These are phyloP conservation scores for Acrocephalus arundinaceus DNA, from an alignment of 2,113 vertebrate species.

Conservation along the genomic window DNA sequence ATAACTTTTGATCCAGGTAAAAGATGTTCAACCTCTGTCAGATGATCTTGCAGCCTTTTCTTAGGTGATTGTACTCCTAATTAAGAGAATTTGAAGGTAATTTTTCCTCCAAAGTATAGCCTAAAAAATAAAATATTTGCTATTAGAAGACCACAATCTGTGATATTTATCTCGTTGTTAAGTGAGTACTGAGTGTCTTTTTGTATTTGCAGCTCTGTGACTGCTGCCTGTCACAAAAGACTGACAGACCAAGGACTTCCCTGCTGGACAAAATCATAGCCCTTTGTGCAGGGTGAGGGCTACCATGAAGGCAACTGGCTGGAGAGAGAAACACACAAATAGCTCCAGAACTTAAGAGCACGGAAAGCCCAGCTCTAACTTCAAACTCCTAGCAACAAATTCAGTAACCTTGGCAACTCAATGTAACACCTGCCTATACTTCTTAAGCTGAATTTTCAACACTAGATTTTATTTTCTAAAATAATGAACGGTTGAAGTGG, in stretches of 20 bases:
- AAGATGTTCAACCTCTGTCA: neutral
- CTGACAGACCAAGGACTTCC: neutral
- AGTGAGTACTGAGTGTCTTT: neutral
- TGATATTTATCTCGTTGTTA: rapidly evolving
- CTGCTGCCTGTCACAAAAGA: neutral
- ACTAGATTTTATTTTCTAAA: neutral
- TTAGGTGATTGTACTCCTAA: neutral
- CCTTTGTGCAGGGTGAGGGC: neutral
- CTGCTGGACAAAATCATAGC: neutral
- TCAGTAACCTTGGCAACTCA: neutral
- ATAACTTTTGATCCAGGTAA: neutral
- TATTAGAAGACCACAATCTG: neutral
- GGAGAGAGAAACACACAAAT: neutral
- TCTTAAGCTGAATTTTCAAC: neutral
- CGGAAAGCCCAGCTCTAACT: neutral
- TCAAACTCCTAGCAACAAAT: neutral
- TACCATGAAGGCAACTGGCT: neutral
- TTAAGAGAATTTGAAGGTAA: neutral
- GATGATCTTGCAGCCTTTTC: neutral
- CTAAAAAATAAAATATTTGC: neutral
- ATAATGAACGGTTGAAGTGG: neutral
- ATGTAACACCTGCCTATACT: neutral
- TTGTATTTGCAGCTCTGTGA: neutral
- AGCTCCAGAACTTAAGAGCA: neutral
- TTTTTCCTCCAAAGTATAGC: neutral